These are phyloP conservation scores for Diorhabda carinulata DNA, from an alignment of 1,140 invertebrate species.

Conservation along the genomic window DNA sequence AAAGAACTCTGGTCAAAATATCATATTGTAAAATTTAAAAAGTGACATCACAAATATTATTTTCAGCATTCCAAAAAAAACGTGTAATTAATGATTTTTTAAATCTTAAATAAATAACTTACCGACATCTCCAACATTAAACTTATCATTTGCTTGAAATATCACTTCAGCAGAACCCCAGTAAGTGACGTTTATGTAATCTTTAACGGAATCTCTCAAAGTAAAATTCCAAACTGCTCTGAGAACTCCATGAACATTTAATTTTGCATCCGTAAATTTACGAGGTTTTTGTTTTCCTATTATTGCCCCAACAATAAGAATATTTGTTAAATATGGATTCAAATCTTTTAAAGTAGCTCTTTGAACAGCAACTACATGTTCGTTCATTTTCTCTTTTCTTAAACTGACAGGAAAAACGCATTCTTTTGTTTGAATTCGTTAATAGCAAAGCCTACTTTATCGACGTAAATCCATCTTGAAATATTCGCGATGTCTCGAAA, in stretches of 20 bases:
- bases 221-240: constrained; percentile 64
- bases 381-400: neutral
- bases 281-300: constrained; percentile 41
- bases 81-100: too few species aligned
- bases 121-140: constrained; percentile 58
- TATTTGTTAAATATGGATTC: constrained; percentile 35
- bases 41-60: too few species aligned
- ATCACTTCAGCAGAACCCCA: constrained; percentile 63
- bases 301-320: constrained; percentile 40
- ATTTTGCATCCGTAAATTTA: constrained; percentile 27
- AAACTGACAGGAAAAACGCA: too few species aligned
- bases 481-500: too few species aligned
- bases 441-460: too few species aligned
- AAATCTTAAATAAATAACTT: neutral
- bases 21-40: too few species aligned
- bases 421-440: too few species aligned
- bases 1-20: too few species aligned
- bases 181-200: constrained; percentile 65
- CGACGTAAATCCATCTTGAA: too few species aligned
- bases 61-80: too few species aligned
- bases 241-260: neutral
- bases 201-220: constrained; percentile 60
- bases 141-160: constrained; percentile 54
- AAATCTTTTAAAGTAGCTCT: constrained; percentile 35
- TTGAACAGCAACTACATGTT: constrained; percentile 28